Conservation (phyloP, 2,113 vertebrate genomes). For the Arothron firmamentum region DNA sequence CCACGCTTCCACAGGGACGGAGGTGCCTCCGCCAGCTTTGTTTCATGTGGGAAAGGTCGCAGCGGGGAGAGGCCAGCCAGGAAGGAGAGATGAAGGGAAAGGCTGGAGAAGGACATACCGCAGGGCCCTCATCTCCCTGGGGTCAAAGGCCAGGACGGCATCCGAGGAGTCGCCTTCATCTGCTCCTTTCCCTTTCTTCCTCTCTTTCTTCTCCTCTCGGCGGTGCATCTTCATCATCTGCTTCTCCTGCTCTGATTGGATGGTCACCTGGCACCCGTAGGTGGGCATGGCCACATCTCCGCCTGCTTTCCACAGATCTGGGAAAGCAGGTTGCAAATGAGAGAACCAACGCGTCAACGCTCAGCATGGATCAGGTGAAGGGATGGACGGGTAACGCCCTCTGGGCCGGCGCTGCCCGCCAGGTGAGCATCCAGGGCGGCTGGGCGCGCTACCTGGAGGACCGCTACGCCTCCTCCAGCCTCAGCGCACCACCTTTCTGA, state of each 20-base stretch:
- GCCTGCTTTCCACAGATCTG: slow-evolving; percentile 59
- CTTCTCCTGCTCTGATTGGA: slow-evolving; percentile 94
- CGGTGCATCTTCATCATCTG: slow-evolving; percentile 89
- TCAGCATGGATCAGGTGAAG: too few species aligned
- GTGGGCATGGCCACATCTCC: slow-evolving; percentile 81
- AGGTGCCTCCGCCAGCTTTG: too few species aligned
- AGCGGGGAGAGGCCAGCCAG: slow-evolving; percentile 7
- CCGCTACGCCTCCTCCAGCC: too few species aligned
- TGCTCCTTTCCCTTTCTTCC: slow-evolving; percentile 81
- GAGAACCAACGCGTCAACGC: not conserved
- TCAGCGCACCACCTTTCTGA: too few species aligned
- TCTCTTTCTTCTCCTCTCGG: slow-evolving; percentile 88
- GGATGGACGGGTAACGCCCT: too few species aligned
- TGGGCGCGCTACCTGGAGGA: too few species aligned
- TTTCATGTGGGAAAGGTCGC: too few species aligned
- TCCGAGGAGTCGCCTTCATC: slow-evolving; percentile 84
- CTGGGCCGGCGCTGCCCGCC: too few species aligned
- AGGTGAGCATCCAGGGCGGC: too few species aligned
- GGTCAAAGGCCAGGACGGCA: slow-evolving; percentile 79
- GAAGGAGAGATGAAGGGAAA: slow-evolving; percentile 13
- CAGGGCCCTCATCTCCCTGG: slow-evolving; percentile 86
- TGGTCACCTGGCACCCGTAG: slow-evolving; percentile 93
- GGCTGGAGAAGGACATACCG: slow-evolving; percentile 74
- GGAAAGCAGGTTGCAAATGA: not conserved
- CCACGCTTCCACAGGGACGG: too few species aligned